Evolutionary conservation across 2,113 vertebrate species (phyloP).

Genomic region (Zeus faber): DNA sequence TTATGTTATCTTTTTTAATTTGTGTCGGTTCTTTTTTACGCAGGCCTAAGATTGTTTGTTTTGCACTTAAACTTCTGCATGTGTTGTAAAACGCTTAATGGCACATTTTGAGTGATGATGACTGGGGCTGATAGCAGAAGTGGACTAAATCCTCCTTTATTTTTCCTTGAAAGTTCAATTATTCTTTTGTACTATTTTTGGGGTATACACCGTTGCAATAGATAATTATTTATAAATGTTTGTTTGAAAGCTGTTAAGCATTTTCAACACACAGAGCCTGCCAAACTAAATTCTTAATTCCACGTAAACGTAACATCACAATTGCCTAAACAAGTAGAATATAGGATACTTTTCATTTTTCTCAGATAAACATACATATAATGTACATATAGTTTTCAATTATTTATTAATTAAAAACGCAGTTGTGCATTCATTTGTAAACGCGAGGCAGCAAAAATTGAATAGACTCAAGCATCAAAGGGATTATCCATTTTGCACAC

Average conservation of each 20-base stretch:
- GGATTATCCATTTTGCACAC: constrained; percentile 11
- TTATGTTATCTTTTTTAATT: constrained; percentile 33
- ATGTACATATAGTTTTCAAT: constrained; percentile 9
- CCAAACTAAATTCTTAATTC: constrained; percentile 27
- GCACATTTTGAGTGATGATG: not conserved
- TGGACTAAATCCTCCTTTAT: not conserved
- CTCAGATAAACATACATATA: constrained; percentile 18
- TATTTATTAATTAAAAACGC: constrained; percentile 31
- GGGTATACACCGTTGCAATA: not conserved
- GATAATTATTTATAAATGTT: constrained; percentile 16
- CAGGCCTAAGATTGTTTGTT: constrained; percentile 24
- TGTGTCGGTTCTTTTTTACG: constrained; percentile 23
- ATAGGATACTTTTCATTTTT: constrained; percentile 9
- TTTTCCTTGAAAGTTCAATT: constrained; percentile 26
- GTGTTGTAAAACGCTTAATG: constrained; percentile 13
- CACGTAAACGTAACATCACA: constrained; percentile 8
- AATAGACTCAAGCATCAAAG: constrained; percentile 3
- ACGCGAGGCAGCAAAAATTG: not conserved
- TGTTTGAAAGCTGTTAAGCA: constrained; percentile 37
- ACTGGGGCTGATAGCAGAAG: constrained; percentile 1
- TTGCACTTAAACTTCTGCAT: constrained; percentile 15
- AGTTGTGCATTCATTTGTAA: constrained; percentile 4
- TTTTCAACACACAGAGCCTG: constrained; percentile 42
- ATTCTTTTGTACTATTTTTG: not conserved
- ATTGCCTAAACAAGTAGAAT: constrained; percentile 19